Conservation (phyloP, 2,113 vertebrate species). For the Heterochromis multidens region DNA sequence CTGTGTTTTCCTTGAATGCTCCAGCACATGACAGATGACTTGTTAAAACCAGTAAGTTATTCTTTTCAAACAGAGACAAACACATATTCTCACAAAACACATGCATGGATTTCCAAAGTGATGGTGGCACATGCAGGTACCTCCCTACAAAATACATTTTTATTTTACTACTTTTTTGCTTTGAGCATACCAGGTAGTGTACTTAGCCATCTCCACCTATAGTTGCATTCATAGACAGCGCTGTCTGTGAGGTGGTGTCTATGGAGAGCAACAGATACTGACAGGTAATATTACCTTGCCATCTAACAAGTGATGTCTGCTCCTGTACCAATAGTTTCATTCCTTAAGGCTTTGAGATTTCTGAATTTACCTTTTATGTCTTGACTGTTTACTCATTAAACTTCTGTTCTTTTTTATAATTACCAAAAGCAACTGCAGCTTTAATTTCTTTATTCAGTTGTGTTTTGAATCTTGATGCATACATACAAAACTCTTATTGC, state of each 20-base stretch:
- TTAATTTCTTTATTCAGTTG: background rate
- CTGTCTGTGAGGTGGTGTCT: background rate
- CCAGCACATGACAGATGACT: background rate
- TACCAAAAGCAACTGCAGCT: background rate
- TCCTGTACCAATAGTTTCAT: background rate
- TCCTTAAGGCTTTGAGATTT: background rate
- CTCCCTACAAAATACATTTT: background rate
- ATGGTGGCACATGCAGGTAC: background rate
- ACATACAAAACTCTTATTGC: background rate
- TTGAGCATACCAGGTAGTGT: background rate
- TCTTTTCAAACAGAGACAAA: background rate
- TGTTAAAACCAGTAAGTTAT: background rate
- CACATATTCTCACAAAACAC: background rate
- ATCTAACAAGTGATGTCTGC: background rate
- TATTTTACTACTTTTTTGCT: background rate
- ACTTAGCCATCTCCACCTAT: background rate
- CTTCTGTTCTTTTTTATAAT: background rate
- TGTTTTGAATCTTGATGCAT: background rate
- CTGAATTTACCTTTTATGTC: background rate
- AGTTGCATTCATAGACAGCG: background rate
- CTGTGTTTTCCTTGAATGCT: background rate
- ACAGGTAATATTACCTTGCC: background rate
- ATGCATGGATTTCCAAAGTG: background rate
- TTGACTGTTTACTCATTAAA: background rate
- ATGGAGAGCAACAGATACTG: background rate